A percentile compares a stretch with the other conserved stretches of the same genome.
phyloP scores from a whole-genome alignment of 1,140 invertebrate genomes.

The Caerostris darwini region DNA sequence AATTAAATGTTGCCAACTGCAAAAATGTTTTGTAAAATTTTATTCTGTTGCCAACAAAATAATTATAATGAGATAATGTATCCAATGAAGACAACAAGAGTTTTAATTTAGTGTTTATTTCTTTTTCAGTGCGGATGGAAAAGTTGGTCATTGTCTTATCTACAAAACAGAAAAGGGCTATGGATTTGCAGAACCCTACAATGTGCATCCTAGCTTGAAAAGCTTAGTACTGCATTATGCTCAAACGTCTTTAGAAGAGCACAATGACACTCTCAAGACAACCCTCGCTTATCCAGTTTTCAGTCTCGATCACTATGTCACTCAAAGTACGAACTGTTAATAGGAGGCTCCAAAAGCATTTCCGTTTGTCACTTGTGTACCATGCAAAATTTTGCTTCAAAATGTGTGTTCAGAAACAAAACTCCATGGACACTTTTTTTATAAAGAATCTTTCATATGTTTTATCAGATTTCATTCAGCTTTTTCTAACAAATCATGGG shows the following conservation, averaged over 20 bases:
- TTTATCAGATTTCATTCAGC: background rate
- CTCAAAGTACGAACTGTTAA: conserved; percentile 68
- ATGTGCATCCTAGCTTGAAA: conserved; percentile 91
- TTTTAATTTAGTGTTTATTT: background rate
- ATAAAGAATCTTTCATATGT: background rate
- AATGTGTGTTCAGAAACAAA: background rate
- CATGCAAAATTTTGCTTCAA: conserved; percentile 15
- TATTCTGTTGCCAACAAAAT: no score
- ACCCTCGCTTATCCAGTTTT: conserved; percentile 89
- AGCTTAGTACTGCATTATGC: conserved; percentile 96
- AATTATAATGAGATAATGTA: no score
- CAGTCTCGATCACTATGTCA: conserved; percentile 69
- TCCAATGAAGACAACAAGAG: no score
- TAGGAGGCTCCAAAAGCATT: background rate
- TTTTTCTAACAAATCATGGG: background rate
- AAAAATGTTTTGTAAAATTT: background rate
- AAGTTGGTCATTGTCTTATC: conserved; percentile 96
- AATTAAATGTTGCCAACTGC: background rate
- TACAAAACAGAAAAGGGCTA: conserved; percentile 92
- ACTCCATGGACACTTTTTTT: background rate
- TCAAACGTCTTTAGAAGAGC: conserved; percentile 95
- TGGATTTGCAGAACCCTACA: conserved; percentile 96
- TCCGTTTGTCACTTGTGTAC: background rate
- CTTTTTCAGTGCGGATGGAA: conserved; percentile 86
- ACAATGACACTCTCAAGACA: conserved; percentile 94